phyloP scores from a whole-genome alignment of 2,797 vertebrate species.

The Dryobates pubescens region DNA sequence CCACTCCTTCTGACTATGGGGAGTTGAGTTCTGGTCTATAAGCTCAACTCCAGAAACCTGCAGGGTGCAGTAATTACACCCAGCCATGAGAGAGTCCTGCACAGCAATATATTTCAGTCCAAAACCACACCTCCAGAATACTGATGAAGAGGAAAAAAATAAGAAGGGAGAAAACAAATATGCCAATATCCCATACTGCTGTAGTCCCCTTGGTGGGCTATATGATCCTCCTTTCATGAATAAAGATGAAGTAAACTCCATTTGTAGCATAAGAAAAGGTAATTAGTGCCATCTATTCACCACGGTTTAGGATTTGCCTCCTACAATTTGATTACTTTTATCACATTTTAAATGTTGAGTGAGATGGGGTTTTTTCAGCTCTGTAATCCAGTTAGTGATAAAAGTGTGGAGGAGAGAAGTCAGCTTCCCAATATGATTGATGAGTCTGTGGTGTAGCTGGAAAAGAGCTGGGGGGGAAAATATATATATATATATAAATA shows the following conservation, averaged over 20 bases:
- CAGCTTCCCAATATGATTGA: constrained; percentile 92
- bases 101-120: constrained; percentile 63
- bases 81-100: constrained; percentile 9
- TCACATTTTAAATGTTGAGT: constrained; percentile 97
- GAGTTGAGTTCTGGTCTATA: constrained; percentile 6
- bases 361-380: constrained; percentile 83
- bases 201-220: constrained; percentile 77
- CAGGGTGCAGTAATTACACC: constrained; percentile 56
- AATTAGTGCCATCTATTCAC: constrained; percentile 99
- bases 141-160: constrained; percentile 66
- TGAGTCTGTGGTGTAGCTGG: constrained; percentile 83
- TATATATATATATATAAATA: constrained; percentile 72
- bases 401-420: constrained; percentile 85
- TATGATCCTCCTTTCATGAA: constrained; percentile 86
- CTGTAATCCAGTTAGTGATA: constrained; percentile 90
- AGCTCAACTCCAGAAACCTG: constrained; percentile 38
- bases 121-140: constrained; percentile 71
- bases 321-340: constrained; percentile 94
- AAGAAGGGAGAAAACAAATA: constrained; percentile 74
- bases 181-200: constrained; percentile 73
- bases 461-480: constrained; percentile 70
- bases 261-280: constrained; percentile 91
- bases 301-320: constrained; percentile 89
- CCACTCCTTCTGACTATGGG: not conserved
- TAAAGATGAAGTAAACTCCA: constrained; percentile 89